Evolutionary conservation across 30 jellyfish, hydroid and myxozoan genomes (phyloP).

Genomic region (Mastigias papua): DNA sequence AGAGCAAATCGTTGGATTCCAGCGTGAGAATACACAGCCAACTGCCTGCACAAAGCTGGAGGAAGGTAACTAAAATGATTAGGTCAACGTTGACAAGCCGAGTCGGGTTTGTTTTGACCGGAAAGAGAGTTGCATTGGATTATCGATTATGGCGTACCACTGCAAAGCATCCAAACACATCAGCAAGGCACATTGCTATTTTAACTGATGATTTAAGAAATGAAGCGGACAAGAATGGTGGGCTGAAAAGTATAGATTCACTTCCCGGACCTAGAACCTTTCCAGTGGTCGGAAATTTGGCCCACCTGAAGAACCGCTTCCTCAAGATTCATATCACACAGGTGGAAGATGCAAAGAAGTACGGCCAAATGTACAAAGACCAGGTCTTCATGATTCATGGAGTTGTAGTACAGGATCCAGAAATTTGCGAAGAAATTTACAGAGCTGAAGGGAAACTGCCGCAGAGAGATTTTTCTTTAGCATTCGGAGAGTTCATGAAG

Average conservation of each 20-base stretch:
- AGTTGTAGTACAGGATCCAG: slow-evolving; percentile 27
- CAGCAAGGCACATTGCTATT: slow-evolving; percentile 3
- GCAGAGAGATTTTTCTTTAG: slow-evolving; percentile 12
- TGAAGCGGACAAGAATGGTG: not conserved
- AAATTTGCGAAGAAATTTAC: slow-evolving; percentile 26
- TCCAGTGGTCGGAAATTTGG: slow-evolving; percentile 38
- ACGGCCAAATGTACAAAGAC: slow-evolving; percentile 37
- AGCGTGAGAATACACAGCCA: no score
- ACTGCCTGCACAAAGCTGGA: no score
- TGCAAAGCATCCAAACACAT: not conserved
- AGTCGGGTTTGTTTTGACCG: not conserved
- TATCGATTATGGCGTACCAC: not conserved
- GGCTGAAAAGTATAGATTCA: not conserved
- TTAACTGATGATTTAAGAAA: not conserved
- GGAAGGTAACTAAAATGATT: not conserved
- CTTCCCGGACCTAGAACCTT: slow-evolving; percentile 46
- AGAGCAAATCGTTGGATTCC: no score
- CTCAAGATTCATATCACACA: not conserved
- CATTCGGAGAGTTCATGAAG: slow-evolving; percentile 4
- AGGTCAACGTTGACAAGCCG: not conserved
- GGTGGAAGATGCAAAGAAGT: slow-evolving; percentile 9
- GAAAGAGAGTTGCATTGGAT: not conserved
- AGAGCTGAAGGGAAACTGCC: slow-evolving; percentile 63
- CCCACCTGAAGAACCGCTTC: not conserved
- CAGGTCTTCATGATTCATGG: not conserved